These are phyloP conservation scores for Macaria notata DNA, from an alignment of 2,888 invertebrate genomes.

Conservation along the genomic window DNA sequence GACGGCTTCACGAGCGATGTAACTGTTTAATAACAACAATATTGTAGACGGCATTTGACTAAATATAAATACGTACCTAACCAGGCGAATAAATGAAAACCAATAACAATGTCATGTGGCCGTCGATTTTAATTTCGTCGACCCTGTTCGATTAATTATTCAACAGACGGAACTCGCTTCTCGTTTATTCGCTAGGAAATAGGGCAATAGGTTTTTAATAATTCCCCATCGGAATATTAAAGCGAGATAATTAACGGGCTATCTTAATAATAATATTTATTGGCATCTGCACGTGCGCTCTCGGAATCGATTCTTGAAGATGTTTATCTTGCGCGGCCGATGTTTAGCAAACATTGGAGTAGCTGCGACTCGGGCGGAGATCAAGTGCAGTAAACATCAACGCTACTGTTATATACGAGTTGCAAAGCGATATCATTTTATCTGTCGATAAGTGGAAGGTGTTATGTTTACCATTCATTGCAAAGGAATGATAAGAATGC, in stretches of 20 bases:
- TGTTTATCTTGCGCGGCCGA: slow-evolving; percentile 53
- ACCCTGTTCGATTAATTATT: slow-evolving; percentile 67
- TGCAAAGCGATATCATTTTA: background rate
- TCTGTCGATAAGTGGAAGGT: background rate
- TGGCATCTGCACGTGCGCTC: slow-evolving; percentile 47
- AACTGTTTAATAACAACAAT: background rate
- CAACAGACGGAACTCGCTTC: slow-evolving; percentile 56
- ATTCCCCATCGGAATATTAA: slow-evolving; percentile 45
- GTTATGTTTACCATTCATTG: too few relatives aligned
- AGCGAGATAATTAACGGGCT: slow-evolving; percentile 45
- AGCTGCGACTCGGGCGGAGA: slow-evolving; percentile 23
- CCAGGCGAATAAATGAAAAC: slow-evolving; percentile 33
- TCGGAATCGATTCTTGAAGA: slow-evolving; percentile 47
- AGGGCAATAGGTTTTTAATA: slow-evolving; percentile 58
- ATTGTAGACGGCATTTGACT: slow-evolving; percentile 5
- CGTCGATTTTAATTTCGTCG: slow-evolving; percentile 55
- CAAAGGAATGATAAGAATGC: background rate
- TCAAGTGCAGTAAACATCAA: slow-evolving; percentile 21
- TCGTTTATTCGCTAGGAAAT: slow-evolving; percentile 47
- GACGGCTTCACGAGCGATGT: background rate
- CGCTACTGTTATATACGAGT: slow-evolving; percentile 9
- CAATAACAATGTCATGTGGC: slow-evolving; percentile 32
- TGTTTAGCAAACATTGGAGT: slow-evolving; percentile 58
- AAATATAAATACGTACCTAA: slow-evolving; percentile 7
- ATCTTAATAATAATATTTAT: slow-evolving; percentile 45